phyloP scores from a whole-genome alignment of 2,888 invertebrate species.

The Eilema sororculum region DNA sequence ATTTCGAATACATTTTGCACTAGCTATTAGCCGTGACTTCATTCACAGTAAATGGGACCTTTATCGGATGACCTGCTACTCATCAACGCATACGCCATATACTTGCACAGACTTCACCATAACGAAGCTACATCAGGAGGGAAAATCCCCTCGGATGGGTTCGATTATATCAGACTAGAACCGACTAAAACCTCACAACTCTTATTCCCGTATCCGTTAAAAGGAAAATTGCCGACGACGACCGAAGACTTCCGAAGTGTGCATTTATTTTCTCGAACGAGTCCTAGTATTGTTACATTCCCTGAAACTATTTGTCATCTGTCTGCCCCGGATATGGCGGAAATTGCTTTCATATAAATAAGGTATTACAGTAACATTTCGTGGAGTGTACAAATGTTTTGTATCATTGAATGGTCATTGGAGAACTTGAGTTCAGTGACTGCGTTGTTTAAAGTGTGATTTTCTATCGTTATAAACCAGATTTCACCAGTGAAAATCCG shows the following conservation, averaged over 20 bases:
- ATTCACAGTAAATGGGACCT: too few species aligned
- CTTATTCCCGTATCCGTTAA: background rate
- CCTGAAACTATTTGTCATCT: constrained; percentile 21
- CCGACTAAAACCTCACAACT: background rate
- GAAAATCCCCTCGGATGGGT: too few species aligned
- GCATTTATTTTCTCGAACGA: background rate
- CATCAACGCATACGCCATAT: too few species aligned
- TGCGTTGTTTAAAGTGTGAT: background rate
- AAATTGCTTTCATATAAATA: constrained; percentile 19
- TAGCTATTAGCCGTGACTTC: too few species aligned
- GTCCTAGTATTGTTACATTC: constrained; percentile 3
- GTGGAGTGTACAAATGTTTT: background rate
- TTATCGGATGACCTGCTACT: too few species aligned
- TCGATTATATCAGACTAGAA: too few species aligned
- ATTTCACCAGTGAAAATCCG: too few species aligned
- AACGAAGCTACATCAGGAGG: too few species aligned
- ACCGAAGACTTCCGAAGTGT: background rate
- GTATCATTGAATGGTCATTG: background rate
- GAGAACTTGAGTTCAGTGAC: background rate
- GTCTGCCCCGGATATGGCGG: constrained; percentile 18
- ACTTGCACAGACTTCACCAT: too few species aligned
- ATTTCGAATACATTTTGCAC: too few species aligned
- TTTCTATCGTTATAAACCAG: background rate
- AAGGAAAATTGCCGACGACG: background rate
- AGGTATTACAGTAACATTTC: background rate